Evolutionary conservation across 2,888 invertebrate genomes (phyloP), one percentile per base, ranked within the genome.

Genomic region (Trisateles emortualis): DNA sequence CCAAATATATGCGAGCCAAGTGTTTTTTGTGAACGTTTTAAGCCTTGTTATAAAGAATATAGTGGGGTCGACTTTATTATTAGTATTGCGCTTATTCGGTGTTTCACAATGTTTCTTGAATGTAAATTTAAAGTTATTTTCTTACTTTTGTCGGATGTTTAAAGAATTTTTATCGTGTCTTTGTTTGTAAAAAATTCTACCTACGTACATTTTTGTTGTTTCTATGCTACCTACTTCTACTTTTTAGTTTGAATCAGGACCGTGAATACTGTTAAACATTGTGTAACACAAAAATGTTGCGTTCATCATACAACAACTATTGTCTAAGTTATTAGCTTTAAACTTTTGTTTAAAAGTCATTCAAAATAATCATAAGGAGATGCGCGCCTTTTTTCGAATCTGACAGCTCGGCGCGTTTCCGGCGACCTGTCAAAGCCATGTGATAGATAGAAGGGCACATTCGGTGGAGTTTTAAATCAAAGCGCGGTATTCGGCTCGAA

Each of bases 361-460:
- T 63, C 51, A 71, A 78, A 79, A 72, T 71, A 72, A 66, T 76
- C 43, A 38, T 68, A 67, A 70, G 49, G 52, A 70, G 73, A 73
- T 77, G 82, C 92, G 90, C 92, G 90, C 90, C 86, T 87, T 89
- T 88, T 90, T 88, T 86, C 81, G 72, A 84, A 88, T 86, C 78
- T 92, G 92, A 92, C 92, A 91, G 88, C 73, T 84, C 81, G 75
- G 72, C 76, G 83, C 81, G 83, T 88, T 90, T 89, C 90, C 90
- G 88, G 83, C 84, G 89, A 90, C 81, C 92, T 92, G 92, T 92
- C 92, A 92, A 91, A 91, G 87, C 91, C 92, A 92, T 92, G 90
- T 92, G 92, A 92, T 92, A 89, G 88, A 92, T 91, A 91, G 90
- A 92, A 92, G 92, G 92, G 92, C 90, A 87, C 90, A 90, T 86